Percentiles rank a stretch among this genome's conserved stretches.
phyloP scores from a whole-genome alignment of 2,888 invertebrate species.

The Chymomyza amoena region DNA sequence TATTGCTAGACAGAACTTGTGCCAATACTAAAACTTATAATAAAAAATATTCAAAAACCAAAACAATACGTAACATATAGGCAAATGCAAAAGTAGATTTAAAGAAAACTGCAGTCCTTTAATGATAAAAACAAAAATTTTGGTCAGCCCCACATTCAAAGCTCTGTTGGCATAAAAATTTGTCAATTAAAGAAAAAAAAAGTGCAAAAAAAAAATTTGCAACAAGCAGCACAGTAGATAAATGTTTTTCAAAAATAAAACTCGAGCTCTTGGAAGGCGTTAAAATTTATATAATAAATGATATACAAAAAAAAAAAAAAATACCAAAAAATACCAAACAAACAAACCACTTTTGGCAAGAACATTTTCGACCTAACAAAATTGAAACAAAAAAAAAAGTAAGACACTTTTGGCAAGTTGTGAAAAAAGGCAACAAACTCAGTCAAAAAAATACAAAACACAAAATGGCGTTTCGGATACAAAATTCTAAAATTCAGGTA shows the following conservation, averaged over 20 bases:
- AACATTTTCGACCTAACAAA: slow-evolving; percentile 53
- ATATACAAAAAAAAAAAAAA: slow-evolving; percentile 16
- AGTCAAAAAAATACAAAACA: slow-evolving; percentile 36
- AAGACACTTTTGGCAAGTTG: slow-evolving; percentile 44
- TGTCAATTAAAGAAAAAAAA: background rate
- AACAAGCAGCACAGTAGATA: background rate
- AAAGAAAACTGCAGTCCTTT: background rate
- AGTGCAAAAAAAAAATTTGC: background rate
- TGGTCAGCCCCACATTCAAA: background rate
- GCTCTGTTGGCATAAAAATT: slow-evolving; percentile 1
- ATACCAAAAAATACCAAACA: slow-evolving; percentile 6
- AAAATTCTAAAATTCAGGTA: slow-evolving; percentile 79
- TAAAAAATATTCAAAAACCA: slow-evolving; percentile 10
- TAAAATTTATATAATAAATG: slow-evolving; percentile 7
- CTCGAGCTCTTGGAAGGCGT: background rate
- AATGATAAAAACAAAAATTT: background rate
- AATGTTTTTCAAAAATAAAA: background rate
- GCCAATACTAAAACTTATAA: slow-evolving; percentile 48
- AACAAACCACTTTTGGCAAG: slow-evolving; percentile 47
- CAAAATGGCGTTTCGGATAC: slow-evolving; percentile 76
- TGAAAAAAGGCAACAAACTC: slow-evolving; percentile 32
- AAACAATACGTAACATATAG: slow-evolving; percentile 37
- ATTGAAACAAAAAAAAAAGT: slow-evolving; percentile 36
- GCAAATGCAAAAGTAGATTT: slow-evolving; percentile 16
- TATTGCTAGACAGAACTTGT: slow-evolving; percentile 45